phyloP scores from a whole-genome alignment of 2,113 vertebrate species.

The Scomber colias region DNA sequence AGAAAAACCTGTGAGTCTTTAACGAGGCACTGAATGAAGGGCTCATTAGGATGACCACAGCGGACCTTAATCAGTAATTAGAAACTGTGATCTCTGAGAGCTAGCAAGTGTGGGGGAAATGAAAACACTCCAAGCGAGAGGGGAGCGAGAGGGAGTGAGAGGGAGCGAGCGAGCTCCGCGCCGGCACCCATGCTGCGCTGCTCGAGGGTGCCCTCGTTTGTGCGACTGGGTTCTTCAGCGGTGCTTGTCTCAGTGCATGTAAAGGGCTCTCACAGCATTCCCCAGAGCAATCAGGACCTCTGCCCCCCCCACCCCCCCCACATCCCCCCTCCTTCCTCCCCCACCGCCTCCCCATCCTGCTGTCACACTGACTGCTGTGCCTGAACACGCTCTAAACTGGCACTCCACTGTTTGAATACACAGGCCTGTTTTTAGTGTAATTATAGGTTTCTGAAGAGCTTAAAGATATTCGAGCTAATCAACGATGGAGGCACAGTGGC shows the following conservation, averaged over 20 bases:
- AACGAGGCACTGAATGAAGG: slow-evolving; percentile 77
- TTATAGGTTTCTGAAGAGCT: slow-evolving; percentile 55
- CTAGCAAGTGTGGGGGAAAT: slow-evolving; percentile 47
- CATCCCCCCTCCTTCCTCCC: background rate
- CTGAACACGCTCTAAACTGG: slow-evolving; percentile 17
- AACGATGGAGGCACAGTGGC: slow-evolving; percentile 44
- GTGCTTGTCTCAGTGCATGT: slow-evolving; percentile 37
- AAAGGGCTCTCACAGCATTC: slow-evolving; percentile 59
- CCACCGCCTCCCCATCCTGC: background rate
- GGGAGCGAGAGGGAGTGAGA: no score
- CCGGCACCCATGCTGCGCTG: slow-evolving; percentile 59
- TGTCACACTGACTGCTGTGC: slow-evolving; percentile 49
- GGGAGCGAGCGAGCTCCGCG: background rate
- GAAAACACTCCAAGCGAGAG: slow-evolving; percentile 62
- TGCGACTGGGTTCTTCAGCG: slow-evolving; percentile 53
- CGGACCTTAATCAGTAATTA: slow-evolving; percentile 78
- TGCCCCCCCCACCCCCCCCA: background rate
- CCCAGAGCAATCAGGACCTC: slow-evolving; percentile 65
- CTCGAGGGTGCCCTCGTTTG: slow-evolving; percentile 71
- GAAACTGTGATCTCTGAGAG: slow-evolving; percentile 74
- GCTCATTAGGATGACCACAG: slow-evolving; percentile 76
- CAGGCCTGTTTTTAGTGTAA: slow-evolving; percentile 24
- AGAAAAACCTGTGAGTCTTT: slow-evolving; percentile 64
- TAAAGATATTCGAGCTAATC: slow-evolving; percentile 51
- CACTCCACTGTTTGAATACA: slow-evolving; percentile 36